Evolutionary conservation across 2,113 vertebrate genomes (phyloP).

Genomic region (Stictonetta naevosa): DNA sequence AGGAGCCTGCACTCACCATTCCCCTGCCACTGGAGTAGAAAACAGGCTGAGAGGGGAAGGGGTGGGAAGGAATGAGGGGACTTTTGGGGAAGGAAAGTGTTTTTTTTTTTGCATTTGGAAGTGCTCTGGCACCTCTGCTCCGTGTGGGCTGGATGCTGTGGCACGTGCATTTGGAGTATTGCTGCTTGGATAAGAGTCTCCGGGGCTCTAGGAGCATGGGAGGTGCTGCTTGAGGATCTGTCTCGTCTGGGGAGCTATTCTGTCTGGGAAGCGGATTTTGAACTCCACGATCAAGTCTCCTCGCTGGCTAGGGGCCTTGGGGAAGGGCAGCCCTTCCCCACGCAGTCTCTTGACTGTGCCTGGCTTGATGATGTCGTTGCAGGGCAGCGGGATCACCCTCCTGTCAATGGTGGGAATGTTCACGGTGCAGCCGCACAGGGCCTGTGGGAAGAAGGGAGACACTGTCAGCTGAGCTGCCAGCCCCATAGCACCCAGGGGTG

Average conservation of each 20-base stretch:
- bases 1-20: not conserved
- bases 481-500: not conserved
- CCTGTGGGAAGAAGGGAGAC: slow-evolving; percentile 73
- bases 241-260: slow-evolving; percentile 93
- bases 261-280: slow-evolving; percentile 95
- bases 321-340: slow-evolving; percentile 94
- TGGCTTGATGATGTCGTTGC: slow-evolving; percentile 96
- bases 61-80: not conserved
- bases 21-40: not conserved
- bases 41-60: not conserved
- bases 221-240: slow-evolving; percentile 98
- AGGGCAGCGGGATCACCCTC: slow-evolving; percentile 92
- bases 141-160: not conserved
- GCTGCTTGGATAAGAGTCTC: slow-evolving; percentile 40
- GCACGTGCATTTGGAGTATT: slow-evolving; percentile 32
- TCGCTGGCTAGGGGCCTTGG: slow-evolving; percentile 93
- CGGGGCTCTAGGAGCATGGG: slow-evolving; percentile 86
- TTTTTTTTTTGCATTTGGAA: slow-evolving; percentile 40
- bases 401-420: slow-evolving; percentile 97
- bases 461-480: not conserved
- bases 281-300: slow-evolving; percentile 98
- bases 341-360: slow-evolving; percentile 93
- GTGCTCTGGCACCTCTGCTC: slow-evolving; percentile 29
- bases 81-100: not conserved
- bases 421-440: slow-evolving; percentile 94